Base-by-base conservation (phyloP, 2,888 invertebrate genomes). In the Mythimna vitellina region DNA sequence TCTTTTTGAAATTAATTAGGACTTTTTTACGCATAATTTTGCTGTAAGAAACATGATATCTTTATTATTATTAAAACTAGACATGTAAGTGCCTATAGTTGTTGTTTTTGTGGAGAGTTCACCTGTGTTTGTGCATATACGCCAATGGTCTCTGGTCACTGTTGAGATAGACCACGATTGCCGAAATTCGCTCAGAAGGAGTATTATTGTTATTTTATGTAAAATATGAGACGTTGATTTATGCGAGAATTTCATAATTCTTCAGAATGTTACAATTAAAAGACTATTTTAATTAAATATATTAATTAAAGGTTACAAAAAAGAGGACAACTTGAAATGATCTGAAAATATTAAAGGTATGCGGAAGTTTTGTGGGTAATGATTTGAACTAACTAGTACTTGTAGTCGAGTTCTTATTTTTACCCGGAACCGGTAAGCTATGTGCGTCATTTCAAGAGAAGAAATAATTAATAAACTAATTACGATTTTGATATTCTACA, bases 371-470 rank as follows among this genome's bases (percentile, higher is more conserved):
- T 35, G n/a, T 57, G 25, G 17, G 51, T 53, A 8, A 58, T n/a
- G 8, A 63, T 58, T 56, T 42, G 25, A 46, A 7, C 53, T 46
- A n/a, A 35, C 38, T 17, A 17, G 46, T 46, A 42, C 29, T 29
- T 3, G 29, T 29, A 29, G 46, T 6, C 46, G 46, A 17, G n/a
- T 54, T 56, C 29, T n/a, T 62, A 46, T n/a, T 53, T 42, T 67
- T 51, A 38, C 38, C 32, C 22, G n/a, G 32, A 76, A 74, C 25
- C 22, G 17, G 12, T 32, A 38, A 62, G n/a, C 12, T 62, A 20
- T 25, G 20, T 63, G 75, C 70, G 70, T 77, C 62, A 77, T 46
- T 63, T 46, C 12, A 49, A 29, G 32, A 46, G 70, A 78, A 78
- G 22, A 29, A 29, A 29, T 29, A 29, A 29, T 29, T 29, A 29